Evolutionary conservation across 2,797 vertebrate species (phyloP), one percentile per base, ranked within the genome.

Genomic region (Pogonophryne albipinna): DNA sequence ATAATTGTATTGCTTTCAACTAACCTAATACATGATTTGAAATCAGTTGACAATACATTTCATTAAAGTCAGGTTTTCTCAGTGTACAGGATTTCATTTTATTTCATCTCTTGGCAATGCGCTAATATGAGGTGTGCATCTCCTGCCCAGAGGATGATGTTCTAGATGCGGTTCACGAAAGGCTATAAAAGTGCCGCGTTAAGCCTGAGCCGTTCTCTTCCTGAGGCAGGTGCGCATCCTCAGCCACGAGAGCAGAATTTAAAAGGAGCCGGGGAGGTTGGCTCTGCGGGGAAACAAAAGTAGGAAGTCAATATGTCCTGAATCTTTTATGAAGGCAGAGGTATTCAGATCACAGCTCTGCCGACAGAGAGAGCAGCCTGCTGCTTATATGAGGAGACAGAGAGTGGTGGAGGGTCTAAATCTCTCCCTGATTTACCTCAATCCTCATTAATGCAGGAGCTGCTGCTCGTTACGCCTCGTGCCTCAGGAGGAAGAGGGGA

Each of bases 301-400:
- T 83, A 91, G 92, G 91, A 94, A 95, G 95, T 96, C 96, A 95
- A 96, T 95, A 96, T 94, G 92, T 91, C 90, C 94, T 97, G 96
- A 96, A 97, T 97, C 92, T 97, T 96, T 97, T 95, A 96, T 96
- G 96, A 97, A 96, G 95, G 95, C 94, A 93, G 94, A 96, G 96
- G 89, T 96, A 96, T 97, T 97, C 96, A 94, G 95, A 95, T 96
- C 96, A 95, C 96, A 96, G 94, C 93, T 91, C 89, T 0, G 56
- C 94, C 87, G 91, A 93, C 91, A 94, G 89, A 70, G 79, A 94
- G 95, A 91, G 93, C 91, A 89, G 95, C 94, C 95, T 95, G 93
- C 94, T 91, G 95, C 95, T 96, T 89, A 92, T 90, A 76, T 71
- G 90, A 90, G 88, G 87, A 93, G 91, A 89, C 85, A 90, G 83